Conservation (phyloP, 2,797 vertebrate genomes). For the Schizothorax lantsangensis region DNA sequence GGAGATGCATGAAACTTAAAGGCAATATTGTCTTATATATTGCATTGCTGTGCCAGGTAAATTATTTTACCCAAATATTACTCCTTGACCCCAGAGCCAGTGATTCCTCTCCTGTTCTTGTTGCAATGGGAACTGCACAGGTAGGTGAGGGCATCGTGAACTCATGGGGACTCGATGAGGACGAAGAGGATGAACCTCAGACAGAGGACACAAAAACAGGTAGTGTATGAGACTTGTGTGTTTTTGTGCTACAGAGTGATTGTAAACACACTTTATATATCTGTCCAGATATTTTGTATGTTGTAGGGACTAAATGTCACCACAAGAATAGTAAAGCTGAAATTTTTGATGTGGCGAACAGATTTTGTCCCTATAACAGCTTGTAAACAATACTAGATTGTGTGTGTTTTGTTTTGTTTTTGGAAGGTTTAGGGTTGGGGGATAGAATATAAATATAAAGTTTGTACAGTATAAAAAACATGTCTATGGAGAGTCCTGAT, state of each 20-base stretch:
- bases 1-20: not conserved
- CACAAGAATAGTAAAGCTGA: not conserved
- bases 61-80: conserved; percentile 2
- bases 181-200: conserved; percentile 77
- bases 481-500: not conserved
- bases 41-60: not conserved
- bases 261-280: not conserved
- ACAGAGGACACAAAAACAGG: conserved; percentile 42
- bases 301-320: not conserved
- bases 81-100: conserved; percentile 73
- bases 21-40: not conserved
- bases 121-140: conserved; percentile 87
- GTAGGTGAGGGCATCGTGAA: conserved; percentile 87
- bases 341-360: not conserved
- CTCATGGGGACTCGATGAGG: conserved; percentile 86
- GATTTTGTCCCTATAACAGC: not conserved
- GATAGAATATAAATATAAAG: not conserved
- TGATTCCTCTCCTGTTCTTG: conserved; percentile 82
- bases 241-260: not conserved
- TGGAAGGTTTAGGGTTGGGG: not conserved
- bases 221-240: not conserved
- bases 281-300: not conserved
- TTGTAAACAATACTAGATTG: not conserved
- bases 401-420: not conserved
- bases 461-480: conserved; percentile 74